A percentile compares a stretch with the other conserved stretches of the same genome.
These are phyloP conservation scores for Morone saxatilis DNA, from an alignment of 2,113 vertebrate genomes.

Conservation along the genomic window DNA sequence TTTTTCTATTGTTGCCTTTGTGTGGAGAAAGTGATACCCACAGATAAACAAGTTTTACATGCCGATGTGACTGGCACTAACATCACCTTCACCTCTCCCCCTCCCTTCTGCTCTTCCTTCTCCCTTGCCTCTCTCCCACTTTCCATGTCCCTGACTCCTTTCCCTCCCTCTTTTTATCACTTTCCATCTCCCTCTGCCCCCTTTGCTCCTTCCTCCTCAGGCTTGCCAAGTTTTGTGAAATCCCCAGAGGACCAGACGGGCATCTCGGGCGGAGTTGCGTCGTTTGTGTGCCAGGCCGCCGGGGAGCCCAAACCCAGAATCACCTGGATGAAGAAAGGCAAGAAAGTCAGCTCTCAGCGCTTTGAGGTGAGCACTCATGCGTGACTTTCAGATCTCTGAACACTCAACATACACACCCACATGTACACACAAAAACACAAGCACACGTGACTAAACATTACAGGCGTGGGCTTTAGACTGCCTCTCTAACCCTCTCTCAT, in stretches of 20 bases:
- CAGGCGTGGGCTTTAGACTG: neutral
- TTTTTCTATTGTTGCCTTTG: conserved; percentile 49
- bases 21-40: conserved; percentile 49
- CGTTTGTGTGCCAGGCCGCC: conserved; percentile 96
- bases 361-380: conserved; percentile 89
- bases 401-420: conserved; percentile 9
- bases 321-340: conserved; percentile 99
- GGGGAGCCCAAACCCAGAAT: conserved; percentile 97
- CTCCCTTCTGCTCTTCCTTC: neutral
- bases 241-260: conserved; percentile 98
- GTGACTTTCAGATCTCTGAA: conserved; percentile 25
- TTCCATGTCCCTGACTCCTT: conserved; percentile 15
- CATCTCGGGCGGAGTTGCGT: conserved; percentile 97
- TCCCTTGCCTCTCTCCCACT: neutral
- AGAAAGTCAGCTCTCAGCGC: conserved; percentile 99
- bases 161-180: neutral
- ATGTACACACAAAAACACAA: conserved; percentile 5
- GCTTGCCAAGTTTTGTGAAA: conserved; percentile 93
- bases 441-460: neutral
- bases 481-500: conserved; percentile 27
- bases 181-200: conserved; percentile 7
- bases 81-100: conserved; percentile 14
- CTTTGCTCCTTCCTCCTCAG: conserved; percentile 81
- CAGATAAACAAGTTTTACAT: conserved; percentile 52
- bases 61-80: conserved; percentile 30